These are phyloP conservation scores for Microcebus lehilahytsara DNA, from an alignment of 2,113 vertebrate species.

Conservation along the genomic window DNA sequence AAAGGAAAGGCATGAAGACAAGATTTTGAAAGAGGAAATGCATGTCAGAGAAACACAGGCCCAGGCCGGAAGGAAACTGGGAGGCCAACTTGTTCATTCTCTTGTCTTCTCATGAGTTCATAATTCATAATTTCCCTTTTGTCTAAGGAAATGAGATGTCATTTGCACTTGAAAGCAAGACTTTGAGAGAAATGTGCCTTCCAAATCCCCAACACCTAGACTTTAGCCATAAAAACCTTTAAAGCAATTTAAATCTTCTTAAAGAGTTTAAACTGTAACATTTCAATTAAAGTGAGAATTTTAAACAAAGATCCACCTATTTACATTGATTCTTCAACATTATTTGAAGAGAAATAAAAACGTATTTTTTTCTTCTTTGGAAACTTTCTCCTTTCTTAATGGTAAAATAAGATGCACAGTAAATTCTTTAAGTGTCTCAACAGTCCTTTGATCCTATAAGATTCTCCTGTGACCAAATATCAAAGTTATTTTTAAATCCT, in stretches of 20 bases:
- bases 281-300: conserved; percentile 49
- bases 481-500: conserved; percentile 25
- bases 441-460: background rate
- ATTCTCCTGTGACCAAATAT: conserved; percentile 23
- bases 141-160: conserved; percentile 22
- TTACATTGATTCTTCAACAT: conserved; percentile 12
- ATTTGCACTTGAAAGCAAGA: conserved; percentile 37
- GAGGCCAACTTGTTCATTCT: background rate
- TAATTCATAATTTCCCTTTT: conserved; percentile 6
- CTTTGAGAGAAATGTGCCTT: conserved; percentile 40
- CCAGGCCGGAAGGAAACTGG: background rate
- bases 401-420: conserved; percentile 12
- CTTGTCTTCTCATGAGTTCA: background rate
- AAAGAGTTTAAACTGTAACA: conserved; percentile 27
- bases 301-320: conserved; percentile 25
- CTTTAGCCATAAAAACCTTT: conserved; percentile 27
- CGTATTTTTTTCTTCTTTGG: background rate
- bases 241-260: background rate
- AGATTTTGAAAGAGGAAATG: conserved; percentile 10
- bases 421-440: conserved; percentile 3
- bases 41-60: background rate
- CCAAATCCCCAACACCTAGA: conserved; percentile 13
- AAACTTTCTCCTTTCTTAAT: background rate
- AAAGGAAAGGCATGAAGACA: background rate
- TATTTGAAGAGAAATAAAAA: conserved; percentile 40